These are phyloP conservation scores for Agonopterix alstromeriana DNA, from an alignment of 2,888 invertebrate species.

Conservation along the genomic window DNA sequence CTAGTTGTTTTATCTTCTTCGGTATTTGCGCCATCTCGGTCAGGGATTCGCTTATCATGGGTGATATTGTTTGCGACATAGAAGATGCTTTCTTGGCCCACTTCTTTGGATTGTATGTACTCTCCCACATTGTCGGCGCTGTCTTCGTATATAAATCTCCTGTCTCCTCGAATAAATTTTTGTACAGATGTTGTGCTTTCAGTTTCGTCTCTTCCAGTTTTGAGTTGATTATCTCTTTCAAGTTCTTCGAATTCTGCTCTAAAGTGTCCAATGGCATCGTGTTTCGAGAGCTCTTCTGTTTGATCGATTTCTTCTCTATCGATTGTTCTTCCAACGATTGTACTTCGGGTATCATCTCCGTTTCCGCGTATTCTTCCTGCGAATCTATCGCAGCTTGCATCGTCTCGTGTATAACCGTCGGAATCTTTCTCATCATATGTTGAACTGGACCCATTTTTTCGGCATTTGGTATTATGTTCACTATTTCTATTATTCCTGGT, in stretches of 20 bases:
- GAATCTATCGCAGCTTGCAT: constrained; percentile 44
- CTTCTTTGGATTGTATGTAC: constrained; percentile 41
- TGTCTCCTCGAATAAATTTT: constrained; percentile 54
- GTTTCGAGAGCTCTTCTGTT: constrained; percentile 19
- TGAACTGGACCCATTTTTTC: constrained; percentile 46
- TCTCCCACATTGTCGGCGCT: constrained; percentile 29
- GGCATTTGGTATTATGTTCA: constrained; percentile 55
- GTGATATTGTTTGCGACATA: constrained; percentile 47
- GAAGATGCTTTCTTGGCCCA: constrained; percentile 46
- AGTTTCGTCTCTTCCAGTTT: constrained; percentile 55
- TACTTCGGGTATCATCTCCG: constrained; percentile 31
- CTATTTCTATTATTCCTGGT: constrained; percentile 64
- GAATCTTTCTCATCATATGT: constrained; percentile 55
- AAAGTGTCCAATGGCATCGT: constrained; percentile 24
- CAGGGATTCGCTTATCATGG: constrained; percentile 58
- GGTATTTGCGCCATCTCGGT: constrained; percentile 57
- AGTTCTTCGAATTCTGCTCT: constrained; percentile 31
- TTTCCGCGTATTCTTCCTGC: constrained; percentile 30
- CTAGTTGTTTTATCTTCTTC: constrained; percentile 54
- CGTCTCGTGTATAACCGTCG: constrained; percentile 59
- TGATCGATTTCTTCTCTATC: constrained; percentile 13
- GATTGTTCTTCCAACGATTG: constrained; percentile 17
- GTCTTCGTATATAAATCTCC: constrained; percentile 45
- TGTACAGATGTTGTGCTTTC: constrained; percentile 52
- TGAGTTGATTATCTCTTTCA: constrained; percentile 43